phyloP scores from a whole-genome alignment of 2,888 invertebrate species.

The Lepetodrilus schrolli region DNA sequence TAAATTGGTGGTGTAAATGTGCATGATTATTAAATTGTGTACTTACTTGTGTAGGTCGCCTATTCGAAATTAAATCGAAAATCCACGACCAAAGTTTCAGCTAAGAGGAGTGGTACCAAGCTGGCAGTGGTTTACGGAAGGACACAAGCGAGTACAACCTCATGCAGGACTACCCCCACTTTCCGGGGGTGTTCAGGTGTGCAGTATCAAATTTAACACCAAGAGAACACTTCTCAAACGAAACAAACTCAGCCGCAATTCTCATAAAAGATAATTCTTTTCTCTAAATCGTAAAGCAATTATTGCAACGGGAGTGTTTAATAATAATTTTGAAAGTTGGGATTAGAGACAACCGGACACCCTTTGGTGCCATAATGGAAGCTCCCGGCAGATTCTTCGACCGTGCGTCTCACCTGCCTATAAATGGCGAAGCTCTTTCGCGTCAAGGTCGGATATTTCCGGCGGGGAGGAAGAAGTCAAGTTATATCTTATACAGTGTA shows the following conservation, averaged over 20 bases:
- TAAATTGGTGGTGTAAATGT: background rate
- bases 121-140: background rate
- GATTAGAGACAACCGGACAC: background rate
- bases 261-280: too few species aligned
- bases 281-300: too few species aligned
- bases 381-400: background rate
- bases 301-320: too few species aligned
- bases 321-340: too few species aligned
- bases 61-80: slow-evolving; percentile 15
- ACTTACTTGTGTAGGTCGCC: slow-evolving; percentile 25
- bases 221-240: background rate
- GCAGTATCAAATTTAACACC: background rate
- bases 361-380: slow-evolving; percentile 9
- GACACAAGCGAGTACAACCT: background rate
- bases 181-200: background rate
- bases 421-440: slow-evolving; percentile 27
- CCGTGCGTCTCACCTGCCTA: slow-evolving; percentile 28
- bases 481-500: background rate
- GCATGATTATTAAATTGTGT: background rate
- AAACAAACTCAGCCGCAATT: too few species aligned
- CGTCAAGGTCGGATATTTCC: slow-evolving; percentile 25
- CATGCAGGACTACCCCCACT: background rate
- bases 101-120: background rate
- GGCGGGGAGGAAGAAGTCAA: background rate
- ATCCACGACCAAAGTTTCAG: slow-evolving; percentile 19